Evolutionary conservation across 2,888 invertebrate genomes (phyloP).

Genomic region (Lypha dubia): DNA sequence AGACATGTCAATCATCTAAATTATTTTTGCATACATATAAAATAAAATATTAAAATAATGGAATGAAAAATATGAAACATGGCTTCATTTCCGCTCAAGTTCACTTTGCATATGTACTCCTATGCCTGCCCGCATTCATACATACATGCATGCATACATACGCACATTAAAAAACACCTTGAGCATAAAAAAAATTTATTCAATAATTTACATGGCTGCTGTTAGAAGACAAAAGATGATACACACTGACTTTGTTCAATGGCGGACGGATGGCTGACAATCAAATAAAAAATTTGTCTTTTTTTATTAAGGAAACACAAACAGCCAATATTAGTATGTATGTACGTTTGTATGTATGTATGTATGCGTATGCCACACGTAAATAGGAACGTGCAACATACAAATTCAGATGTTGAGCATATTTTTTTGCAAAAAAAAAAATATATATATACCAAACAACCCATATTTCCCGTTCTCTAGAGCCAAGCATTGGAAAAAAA

Average conservation of each 20-base stretch:
- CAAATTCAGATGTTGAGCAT: slow-evolving; percentile 28
- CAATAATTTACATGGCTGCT: slow-evolving; percentile 51
- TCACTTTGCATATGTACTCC: not conserved
- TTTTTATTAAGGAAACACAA: too few relatives aligned
- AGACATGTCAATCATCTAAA: slow-evolving; percentile 18
- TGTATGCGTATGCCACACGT: slow-evolving; percentile 46
- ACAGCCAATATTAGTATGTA: too few relatives aligned
- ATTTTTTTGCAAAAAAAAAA: slow-evolving; percentile 17
- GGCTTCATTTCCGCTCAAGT: slow-evolving; percentile 45
- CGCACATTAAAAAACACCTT: slow-evolving; percentile 14
- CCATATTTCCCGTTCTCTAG: not conserved
- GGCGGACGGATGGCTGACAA: slow-evolving; percentile 47
- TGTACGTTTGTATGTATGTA: too few relatives aligned
- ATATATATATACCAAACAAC: not conserved
- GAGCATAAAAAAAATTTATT: slow-evolving; percentile 36
- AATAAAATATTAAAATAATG: slow-evolving; percentile 32
- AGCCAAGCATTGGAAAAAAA: slow-evolving; percentile 14
- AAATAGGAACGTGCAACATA: slow-evolving; percentile 50
- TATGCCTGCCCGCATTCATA: too few relatives aligned
- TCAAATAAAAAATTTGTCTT: slow-evolving; percentile 16
- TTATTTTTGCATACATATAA: too few relatives aligned
- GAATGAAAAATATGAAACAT: slow-evolving; percentile 60
- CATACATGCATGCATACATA: not conserved
- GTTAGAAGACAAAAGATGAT: slow-evolving; percentile 25
- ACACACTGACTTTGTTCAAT: slow-evolving; percentile 42